Percentiles rank a stretch among this genome's conserved stretches.
Evolutionary conservation across 2,888 invertebrate genomes (phyloP).

Genomic region (Rambutsinella grinnellia): DNA sequence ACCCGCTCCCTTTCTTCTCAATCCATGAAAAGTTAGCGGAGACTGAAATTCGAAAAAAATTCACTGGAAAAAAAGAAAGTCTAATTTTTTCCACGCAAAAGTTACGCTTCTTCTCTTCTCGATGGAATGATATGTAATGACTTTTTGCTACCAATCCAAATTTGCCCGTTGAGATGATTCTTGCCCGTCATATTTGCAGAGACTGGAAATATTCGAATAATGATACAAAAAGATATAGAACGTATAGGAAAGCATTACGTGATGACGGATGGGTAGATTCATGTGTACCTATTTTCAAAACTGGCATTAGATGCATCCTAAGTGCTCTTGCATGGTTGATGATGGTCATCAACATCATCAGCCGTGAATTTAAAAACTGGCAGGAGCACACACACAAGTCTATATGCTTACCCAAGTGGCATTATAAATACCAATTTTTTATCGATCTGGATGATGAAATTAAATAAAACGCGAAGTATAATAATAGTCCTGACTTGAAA

Average conservation of each 20-base stretch:
- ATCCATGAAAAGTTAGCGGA: not conserved
- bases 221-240: too few species aligned
- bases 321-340: constrained; percentile 54
- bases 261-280: constrained; percentile 19
- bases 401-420: not conserved
- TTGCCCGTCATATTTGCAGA: not conserved
- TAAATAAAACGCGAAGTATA: not conserved
- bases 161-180: not conserved
- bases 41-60: not conserved
- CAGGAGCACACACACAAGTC: not conserved
- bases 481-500: not conserved
- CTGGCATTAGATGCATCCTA: constrained; percentile 38
- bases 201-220: not conserved
- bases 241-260: not conserved
- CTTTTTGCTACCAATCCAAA: not conserved
- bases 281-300: not conserved
- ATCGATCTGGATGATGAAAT: not conserved
- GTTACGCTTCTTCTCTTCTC: not conserved
- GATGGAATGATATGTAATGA: not conserved
- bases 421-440: not conserved
- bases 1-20: not conserved
- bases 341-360: constrained; percentile 41
- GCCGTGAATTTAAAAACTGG: not conserved
- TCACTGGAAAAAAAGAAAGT: constrained; percentile 1
- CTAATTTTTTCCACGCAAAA: constrained; percentile 3